Percentiles rank a stretch among this genome's conserved stretches.
These are phyloP conservation scores for Dromaius novaehollandiae DNA, from an alignment of 2,113 vertebrate species.

Conservation along the genomic window DNA sequence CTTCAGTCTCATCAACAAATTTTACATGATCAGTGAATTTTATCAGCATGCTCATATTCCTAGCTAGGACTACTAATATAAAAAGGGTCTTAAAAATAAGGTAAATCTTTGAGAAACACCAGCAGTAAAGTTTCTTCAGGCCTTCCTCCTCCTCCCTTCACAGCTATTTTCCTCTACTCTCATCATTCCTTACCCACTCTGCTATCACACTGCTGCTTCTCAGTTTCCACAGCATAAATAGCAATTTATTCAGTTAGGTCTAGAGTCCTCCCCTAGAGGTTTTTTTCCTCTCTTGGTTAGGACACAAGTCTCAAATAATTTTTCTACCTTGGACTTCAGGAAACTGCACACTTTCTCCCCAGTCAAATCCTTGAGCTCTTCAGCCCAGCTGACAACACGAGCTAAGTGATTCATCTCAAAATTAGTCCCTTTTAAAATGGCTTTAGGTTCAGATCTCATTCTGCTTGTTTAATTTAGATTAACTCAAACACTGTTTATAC, in stretches of 20 bases:
- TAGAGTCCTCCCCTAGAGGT: neutral
- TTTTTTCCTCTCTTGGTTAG: neutral
- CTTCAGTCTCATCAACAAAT: neutral
- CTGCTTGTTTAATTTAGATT: neutral
- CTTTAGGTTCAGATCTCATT: neutral
- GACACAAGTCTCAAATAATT: neutral
- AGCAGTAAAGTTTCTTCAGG: neutral
- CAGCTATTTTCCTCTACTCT: neutral
- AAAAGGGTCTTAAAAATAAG: neutral
- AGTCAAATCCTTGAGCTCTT: neutral
- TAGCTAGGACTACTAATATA: neutral
- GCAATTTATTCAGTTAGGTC: neutral
- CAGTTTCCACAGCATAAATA: neutral
- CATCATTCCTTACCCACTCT: neutral
- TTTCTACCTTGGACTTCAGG: neutral
- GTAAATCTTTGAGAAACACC: neutral
- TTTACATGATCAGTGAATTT: neutral
- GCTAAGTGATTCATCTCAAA: neutral
- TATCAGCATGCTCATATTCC: neutral
- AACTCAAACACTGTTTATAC: neutral
- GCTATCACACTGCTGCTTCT: neutral
- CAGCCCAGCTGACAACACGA: neutral
- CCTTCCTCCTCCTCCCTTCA: neutral
- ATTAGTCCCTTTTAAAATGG: neutral
- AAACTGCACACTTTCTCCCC: neutral